Evolutionary conservation across 2,888 invertebrate species (phyloP).

Genomic region (Limnephilus auricula): DNA sequence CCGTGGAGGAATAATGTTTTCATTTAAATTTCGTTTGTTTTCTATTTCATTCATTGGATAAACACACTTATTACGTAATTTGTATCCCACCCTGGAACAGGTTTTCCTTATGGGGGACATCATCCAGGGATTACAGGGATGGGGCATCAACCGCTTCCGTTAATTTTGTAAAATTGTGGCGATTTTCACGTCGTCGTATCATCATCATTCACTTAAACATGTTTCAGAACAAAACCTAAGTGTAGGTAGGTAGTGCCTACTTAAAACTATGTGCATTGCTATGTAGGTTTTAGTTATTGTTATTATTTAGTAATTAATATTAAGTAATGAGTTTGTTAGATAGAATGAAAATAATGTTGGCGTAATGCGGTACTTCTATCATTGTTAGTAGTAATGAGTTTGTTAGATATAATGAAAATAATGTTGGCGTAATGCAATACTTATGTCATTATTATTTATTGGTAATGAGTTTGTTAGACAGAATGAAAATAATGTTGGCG

Average conservation of each 20-base stretch:
- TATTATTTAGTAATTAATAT: no score
- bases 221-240: not conserved
- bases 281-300: not conserved
- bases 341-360: not conserved
- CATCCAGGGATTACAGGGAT: not conserved
- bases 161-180: not conserved
- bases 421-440: no score
- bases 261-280: not conserved
- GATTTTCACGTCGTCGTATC: not conserved
- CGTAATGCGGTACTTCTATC: no score
- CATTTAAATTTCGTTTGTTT: not conserved
- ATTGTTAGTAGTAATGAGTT: no score
- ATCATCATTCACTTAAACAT: no score
- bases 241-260: not conserved
- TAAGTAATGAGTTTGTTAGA: not conserved
- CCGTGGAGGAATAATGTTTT: not conserved
- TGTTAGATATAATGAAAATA: no score
- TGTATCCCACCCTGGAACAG: not conserved
- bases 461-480: not conserved
- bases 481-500: no score
- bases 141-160: not conserved
- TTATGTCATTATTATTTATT: no score
- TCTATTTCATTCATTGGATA: not conserved
- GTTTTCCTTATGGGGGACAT: not conserved
- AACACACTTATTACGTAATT: not conserved